Percentiles rank a stretch among this genome's conserved stretches.
phyloP scores from a whole-genome alignment of 2,113 vertebrate genomes.

The Galeopterus variegatus region DNA sequence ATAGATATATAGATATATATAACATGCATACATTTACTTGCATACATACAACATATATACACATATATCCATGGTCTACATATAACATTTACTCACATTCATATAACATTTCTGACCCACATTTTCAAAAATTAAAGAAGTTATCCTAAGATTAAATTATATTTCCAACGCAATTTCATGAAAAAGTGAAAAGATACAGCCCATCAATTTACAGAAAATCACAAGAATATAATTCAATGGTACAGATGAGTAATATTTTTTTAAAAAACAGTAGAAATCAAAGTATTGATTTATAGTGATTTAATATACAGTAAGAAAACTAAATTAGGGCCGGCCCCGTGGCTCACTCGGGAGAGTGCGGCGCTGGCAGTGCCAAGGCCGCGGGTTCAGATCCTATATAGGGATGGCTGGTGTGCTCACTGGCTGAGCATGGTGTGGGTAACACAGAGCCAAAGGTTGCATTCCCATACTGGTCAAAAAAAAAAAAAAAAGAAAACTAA shows the following conservation, averaged over 20 bases:
- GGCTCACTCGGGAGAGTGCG: too few relatives aligned
- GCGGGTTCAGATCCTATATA: too few relatives aligned
- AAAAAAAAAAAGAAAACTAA: not conserved
- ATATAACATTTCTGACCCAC: not conserved
- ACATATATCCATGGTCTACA: not conserved
- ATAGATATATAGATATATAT: not conserved
- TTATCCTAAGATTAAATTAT: not conserved
- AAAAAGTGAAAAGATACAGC: not conserved
- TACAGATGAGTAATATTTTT: not conserved
- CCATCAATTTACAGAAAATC: conserved; percentile 10
- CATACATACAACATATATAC: not conserved
- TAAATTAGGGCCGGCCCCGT: too few relatives aligned
- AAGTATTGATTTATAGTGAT: too few relatives aligned
- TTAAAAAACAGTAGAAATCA: too few relatives aligned
- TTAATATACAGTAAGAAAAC: too few relatives aligned
- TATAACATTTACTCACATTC: not conserved
- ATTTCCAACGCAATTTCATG: not conserved
- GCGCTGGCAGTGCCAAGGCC: too few relatives aligned
- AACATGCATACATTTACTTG: not conserved
- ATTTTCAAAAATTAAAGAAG: conserved; percentile 16
- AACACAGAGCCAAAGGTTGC: too few relatives aligned
- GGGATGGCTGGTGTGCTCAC: too few relatives aligned
- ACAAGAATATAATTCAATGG: not conserved
- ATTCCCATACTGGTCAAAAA: not conserved
- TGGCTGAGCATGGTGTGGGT: too few relatives aligned